These are phyloP conservation scores for Trissolcus japonicus DNA, from an alignment of 2,888 invertebrate species.

Conservation along the genomic window DNA sequence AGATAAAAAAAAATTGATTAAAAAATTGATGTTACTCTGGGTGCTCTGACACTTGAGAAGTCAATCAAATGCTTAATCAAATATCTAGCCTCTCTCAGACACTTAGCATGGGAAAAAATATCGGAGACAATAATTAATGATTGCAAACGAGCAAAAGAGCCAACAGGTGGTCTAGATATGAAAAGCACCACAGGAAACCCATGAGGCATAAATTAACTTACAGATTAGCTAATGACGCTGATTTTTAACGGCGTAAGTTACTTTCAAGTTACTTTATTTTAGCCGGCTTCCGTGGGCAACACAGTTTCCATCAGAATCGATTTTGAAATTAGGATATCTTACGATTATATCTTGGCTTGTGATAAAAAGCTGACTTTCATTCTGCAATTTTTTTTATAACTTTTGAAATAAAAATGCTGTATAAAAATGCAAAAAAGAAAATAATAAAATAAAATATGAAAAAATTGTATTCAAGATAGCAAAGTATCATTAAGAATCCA, in stretches of 20 bases:
- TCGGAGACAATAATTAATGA: slow-evolving; percentile 29
- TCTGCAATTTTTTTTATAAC: no score
- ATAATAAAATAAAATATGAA: no score
- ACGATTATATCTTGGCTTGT: no score
- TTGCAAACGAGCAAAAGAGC: slow-evolving; percentile 21
- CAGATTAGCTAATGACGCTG: slow-evolving; percentile 12
- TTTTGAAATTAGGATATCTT: background rate
- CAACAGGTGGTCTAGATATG: slow-evolving; percentile 40
- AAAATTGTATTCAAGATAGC: no score
- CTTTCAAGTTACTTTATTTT: slow-evolving; percentile 1
- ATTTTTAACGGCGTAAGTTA: background rate
- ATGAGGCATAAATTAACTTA: slow-evolving; percentile 10
- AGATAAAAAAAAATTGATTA: no score
- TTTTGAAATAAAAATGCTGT: no score
- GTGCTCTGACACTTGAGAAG: slow-evolving; percentile 4
- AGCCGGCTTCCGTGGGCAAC: background rate
- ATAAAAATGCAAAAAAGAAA: no score
- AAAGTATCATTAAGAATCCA: no score
- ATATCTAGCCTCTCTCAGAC: slow-evolving; percentile 3
- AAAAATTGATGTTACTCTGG: background rate
- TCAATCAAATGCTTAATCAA: slow-evolving; percentile 24
- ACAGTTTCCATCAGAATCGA: background rate
- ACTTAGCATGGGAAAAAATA: slow-evolving; percentile 21
- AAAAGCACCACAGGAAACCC: slow-evolving; percentile 15
- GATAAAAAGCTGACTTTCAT: slow-evolving; percentile 1